These are phyloP conservation scores for Aegithalos caudatus DNA, from an alignment of 2,113 vertebrate genomes.

Conservation along the genomic window DNA sequence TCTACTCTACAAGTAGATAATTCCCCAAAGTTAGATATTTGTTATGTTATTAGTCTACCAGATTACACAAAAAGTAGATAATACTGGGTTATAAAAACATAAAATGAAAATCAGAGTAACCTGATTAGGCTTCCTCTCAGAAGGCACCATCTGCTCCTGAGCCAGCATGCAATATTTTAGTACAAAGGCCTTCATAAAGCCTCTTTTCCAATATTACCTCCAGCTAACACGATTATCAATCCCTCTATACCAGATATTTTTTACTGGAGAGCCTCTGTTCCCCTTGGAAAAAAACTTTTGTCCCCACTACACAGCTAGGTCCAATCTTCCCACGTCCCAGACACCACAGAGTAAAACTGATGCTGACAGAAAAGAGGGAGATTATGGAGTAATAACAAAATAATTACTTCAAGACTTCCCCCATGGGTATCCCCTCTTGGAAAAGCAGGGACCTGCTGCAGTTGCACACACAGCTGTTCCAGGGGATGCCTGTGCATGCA, in stretches of 20 bases:
- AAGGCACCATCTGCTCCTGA: conserved; percentile 12
- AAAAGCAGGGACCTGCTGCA: not conserved
- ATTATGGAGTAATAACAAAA: not conserved
- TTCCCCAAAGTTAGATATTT: not conserved
- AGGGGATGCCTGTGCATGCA: not conserved
- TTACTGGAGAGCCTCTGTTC: not conserved
- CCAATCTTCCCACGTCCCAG: fast-evolving
- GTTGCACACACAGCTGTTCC: not conserved
- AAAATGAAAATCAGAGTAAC: conserved; percentile 5
- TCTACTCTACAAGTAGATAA: not conserved
- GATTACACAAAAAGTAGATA: conserved; percentile 18
- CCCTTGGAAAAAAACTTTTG: not conserved
- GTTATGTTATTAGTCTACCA: not conserved
- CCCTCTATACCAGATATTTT: not conserved
- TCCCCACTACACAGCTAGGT: not conserved
- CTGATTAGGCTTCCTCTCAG: not conserved
- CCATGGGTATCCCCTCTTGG: not conserved
- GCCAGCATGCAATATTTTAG: not conserved
- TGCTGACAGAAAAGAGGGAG: not conserved
- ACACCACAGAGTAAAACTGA: fast-evolving
- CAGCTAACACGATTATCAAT: not conserved
- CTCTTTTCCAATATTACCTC: not conserved
- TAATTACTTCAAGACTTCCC: not conserved
- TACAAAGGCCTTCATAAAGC: not conserved
- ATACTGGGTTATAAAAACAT: not conserved